Percentiles rank a stretch among this genome's conserved stretches.
Conservation (phyloP, 2,797 vertebrate species). For the Ctenopoma multispine region DNA sequence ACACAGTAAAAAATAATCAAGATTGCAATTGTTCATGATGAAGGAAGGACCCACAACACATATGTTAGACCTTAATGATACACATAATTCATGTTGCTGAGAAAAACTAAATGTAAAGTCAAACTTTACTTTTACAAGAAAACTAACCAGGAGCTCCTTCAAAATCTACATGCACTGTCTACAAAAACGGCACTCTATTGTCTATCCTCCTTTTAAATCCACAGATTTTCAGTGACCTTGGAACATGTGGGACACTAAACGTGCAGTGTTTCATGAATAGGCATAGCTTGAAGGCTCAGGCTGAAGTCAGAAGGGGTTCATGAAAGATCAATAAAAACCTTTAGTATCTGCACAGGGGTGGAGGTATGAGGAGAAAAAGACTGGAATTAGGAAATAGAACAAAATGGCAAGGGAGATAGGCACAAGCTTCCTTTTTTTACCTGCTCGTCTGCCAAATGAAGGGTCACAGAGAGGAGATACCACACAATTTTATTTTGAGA, state of each 20-base stretch:
- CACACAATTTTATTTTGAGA: conserved; percentile 34
- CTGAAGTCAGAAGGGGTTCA: conserved; percentile 58
- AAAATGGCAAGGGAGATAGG: conserved; percentile 42
- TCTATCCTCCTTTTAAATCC: conserved; percentile 37
- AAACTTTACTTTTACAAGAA: conserved; percentile 8
- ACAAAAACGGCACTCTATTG: conserved; percentile 11
- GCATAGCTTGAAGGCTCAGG: conserved; percentile 63
- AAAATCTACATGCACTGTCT: neutral
- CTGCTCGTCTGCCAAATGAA: conserved; percentile 51
- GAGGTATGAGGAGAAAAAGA: conserved; percentile 48
- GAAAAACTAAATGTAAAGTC: neutral
- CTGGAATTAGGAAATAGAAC: conserved; percentile 50
- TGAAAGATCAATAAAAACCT: conserved; percentile 69
- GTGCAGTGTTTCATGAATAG: conserved; percentile 70
- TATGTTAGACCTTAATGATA: neutral
- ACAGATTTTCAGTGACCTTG: conserved; percentile 56
- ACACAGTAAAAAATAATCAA: neutral
- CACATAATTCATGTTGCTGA: neutral
- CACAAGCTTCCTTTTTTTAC: conserved; percentile 32
- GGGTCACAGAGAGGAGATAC: conserved; percentile 34
- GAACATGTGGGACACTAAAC: conserved; percentile 57
- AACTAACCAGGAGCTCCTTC: conserved; percentile 7
- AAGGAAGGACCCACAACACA: neutral
- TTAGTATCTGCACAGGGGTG: conserved; percentile 56
- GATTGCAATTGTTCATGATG: neutral